Evolutionary conservation across 2,113 vertebrate species (phyloP), one percentile per base, ranked within the genome.

Genomic region (Polypterus senegalus): DNA sequence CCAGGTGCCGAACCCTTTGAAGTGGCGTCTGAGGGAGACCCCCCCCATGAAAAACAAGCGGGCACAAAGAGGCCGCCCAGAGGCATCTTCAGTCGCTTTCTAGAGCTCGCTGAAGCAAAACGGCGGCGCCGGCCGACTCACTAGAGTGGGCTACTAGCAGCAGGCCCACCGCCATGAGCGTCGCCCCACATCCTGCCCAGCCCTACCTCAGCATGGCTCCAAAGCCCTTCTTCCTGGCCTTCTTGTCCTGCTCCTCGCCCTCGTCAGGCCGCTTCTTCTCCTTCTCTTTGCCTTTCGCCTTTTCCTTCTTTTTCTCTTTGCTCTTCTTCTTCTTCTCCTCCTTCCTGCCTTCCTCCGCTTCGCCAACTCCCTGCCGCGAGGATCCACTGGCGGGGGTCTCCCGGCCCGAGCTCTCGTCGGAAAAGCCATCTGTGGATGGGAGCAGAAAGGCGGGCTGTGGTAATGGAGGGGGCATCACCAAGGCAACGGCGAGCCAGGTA

Each of bases 211-310:
- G 77, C 73, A 94, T 88, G 70, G 86, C 86, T 4, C 86, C 88
- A 8, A 97, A 90, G 8, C 91, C 89, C 58, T 88, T 93, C 79
- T 87, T 97, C 79, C 94, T 93, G 27, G 79, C 86, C 80, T 92
- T 97, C 76, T 87, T 94, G 61, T 94, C 92, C 0, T 77, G 75
- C 48, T 97, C 93, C 66, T 93, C 91, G 3, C 67, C 80, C 63
- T 94, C 92, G 58, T 90, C 92, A 45, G 83, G 78, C 67, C 78
- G 90, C 80, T 94, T 94, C 68, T 92, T 96, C 6, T 77, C 81
- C 79, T 90, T 90, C 57, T 67, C 1, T 70, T 92, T 97, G 9
- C 67, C 73, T 66, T 94, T 97, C 56, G 79, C 91, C 78, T 93
- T 93, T 63, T 90, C 89, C 67, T 93, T 93, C 45, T 89, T 87